These are phyloP conservation scores for Eurystomus gularis DNA, from an alignment of 2,113 vertebrate genomes.

Conservation along the genomic window DNA sequence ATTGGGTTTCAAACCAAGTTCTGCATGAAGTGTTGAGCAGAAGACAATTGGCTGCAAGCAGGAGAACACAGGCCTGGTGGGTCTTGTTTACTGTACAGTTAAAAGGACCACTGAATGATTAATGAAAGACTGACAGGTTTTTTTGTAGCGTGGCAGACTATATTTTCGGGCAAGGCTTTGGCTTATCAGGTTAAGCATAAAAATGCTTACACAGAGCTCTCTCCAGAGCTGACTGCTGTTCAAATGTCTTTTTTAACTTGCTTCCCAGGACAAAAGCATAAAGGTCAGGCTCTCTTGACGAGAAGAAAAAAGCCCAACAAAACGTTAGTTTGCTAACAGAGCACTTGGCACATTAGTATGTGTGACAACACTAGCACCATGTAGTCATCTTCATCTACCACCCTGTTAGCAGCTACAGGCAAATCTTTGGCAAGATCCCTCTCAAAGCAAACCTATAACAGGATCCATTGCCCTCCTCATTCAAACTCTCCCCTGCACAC, in stretches of 20 bases:
- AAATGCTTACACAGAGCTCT: neutral
- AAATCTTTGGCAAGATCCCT: neutral
- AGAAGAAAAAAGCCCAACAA: neutral
- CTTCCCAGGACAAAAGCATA: neutral
- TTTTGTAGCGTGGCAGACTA: neutral
- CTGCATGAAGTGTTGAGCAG: constrained; percentile 39
- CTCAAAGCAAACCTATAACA: neutral
- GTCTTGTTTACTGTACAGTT: neutral
- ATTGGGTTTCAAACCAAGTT: constrained; percentile 51
- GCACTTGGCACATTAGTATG: neutral
- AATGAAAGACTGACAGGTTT: constrained; percentile 10
- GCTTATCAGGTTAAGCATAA: neutral
- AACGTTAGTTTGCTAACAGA: neutral
- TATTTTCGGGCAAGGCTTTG: neutral
- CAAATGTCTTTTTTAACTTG: neutral
- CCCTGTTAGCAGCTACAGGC: neutral
- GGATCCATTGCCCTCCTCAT: neutral
- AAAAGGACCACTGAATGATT: constrained; percentile 3
- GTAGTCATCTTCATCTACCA: neutral
- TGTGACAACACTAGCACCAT: neutral
- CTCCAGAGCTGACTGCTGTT: neutral
- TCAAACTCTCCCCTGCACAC: neutral
- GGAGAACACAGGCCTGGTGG: neutral
- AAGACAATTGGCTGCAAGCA: neutral
- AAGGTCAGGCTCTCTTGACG: neutral